phyloP scores from a whole-genome alignment of 2,113 vertebrate species.

The Solea solea region DNA sequence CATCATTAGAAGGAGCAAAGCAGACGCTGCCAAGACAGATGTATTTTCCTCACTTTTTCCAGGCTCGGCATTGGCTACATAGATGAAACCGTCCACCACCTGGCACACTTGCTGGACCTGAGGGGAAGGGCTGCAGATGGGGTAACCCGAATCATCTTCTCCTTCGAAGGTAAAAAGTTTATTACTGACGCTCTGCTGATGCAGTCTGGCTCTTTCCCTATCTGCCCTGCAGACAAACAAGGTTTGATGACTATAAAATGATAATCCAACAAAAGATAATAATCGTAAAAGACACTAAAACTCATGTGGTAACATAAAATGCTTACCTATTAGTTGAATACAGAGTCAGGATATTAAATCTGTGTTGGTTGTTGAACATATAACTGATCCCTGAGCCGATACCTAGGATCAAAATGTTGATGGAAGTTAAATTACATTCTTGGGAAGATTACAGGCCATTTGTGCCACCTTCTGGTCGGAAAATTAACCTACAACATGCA shows the following conservation, averaged over 20 bases:
- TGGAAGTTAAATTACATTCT: background rate
- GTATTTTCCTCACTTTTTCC: constrained; percentile 79
- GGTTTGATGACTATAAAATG: background rate
- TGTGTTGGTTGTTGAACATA: constrained; percentile 72
- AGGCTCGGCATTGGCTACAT: constrained; percentile 91
- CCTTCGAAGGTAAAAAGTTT: constrained; percentile 87
- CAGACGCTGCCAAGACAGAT: background rate
- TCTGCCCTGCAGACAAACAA: constrained; percentile 83
- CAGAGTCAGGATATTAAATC: constrained; percentile 75
- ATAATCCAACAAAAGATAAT: background rate
- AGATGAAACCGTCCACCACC: constrained; percentile 93
- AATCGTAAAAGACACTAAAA: background rate
- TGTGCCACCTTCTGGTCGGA: constrained; percentile 46
- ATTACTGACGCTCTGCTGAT: constrained; percentile 82
- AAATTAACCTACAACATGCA: constrained; percentile 8
- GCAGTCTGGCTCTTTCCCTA: constrained; percentile 86
- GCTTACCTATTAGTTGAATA: constrained; percentile 74
- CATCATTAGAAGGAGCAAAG: background rate
- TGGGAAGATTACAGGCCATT: background rate
- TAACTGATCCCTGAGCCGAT: constrained; percentile 77
- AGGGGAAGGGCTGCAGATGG: constrained; percentile 82
- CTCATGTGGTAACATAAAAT: background rate
- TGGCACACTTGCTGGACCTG: constrained; percentile 91
- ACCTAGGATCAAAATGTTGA: constrained; percentile 35
- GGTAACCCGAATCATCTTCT: constrained; percentile 69